Percentiles rank a stretch among this genome's conserved stretches.
Evolutionary conservation across 1,140 invertebrate genomes (phyloP).

Genomic region (Drosophila ironensis): DNA sequence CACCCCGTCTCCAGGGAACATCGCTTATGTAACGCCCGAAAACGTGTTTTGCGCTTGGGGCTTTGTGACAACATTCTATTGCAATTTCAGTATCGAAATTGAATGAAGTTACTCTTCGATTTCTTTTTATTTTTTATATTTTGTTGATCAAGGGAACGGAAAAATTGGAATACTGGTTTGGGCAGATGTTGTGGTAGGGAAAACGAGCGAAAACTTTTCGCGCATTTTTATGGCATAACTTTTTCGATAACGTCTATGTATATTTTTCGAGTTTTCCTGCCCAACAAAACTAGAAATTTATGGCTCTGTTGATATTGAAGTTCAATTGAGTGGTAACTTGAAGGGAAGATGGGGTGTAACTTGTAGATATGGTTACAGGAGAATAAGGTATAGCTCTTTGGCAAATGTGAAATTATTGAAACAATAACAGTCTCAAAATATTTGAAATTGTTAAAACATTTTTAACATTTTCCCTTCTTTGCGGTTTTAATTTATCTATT

Average conservation of each 20-base stretch:
- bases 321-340: background rate
- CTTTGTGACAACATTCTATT: conserved; percentile 67
- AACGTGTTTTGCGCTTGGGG: conserved; percentile 65
- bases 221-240: background rate
- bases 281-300: background rate
- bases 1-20: background rate
- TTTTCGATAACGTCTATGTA: background rate
- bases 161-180: background rate
- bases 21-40: conserved; percentile 66
- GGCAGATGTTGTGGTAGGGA: background rate
- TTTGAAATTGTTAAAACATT: no score
- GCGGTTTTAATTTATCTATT: no score
- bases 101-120: conserved; percentile 48
- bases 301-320: no score
- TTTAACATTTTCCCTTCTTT: no score
- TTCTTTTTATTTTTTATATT: background rate
- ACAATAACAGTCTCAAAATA: no score
- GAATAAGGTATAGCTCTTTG: no score
- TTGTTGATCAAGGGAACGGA: background rate
- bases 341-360: no score
- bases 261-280: background rate
- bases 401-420: no score
- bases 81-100: conserved; percentile 59
- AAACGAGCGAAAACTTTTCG: background rate
- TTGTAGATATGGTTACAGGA: no score